These are phyloP conservation scores for Phyto melanocephala DNA, from an alignment of 2,888 invertebrate genomes.

Conservation along the genomic window DNA sequence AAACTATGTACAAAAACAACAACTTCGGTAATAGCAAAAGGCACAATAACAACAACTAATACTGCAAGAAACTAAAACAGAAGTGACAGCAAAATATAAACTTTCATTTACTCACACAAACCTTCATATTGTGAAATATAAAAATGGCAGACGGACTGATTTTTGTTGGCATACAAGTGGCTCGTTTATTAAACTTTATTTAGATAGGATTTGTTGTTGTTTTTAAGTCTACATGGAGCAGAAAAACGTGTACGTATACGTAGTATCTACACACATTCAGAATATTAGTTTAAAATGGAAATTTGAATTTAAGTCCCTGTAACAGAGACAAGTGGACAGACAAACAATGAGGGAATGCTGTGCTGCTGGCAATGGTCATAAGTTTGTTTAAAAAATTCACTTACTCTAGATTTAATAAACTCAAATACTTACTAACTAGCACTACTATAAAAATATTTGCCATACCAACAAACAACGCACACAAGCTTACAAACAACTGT, in stretches of 20 bases:
- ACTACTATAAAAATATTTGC: background rate
- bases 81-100: conserved; percentile 52
- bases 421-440: conserved; percentile 4
- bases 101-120: conserved; percentile 29
- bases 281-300: background rate
- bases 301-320: conserved; percentile 29
- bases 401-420: conserved; percentile 48
- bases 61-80: conserved; percentile 36
- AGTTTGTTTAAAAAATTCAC: conserved; percentile 48
- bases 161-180: conserved; percentile 61
- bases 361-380: conserved; percentile 51
- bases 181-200: conserved; percentile 60
- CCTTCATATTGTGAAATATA: background rate
- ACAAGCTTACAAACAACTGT: too few species aligned
- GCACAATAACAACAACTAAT: background rate
- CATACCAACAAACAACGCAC: background rate
- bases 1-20: background rate
- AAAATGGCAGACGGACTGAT: background rate
- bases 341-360: background rate
- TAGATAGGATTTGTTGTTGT: conserved; percentile 18
- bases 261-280: background rate
- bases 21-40: background rate
- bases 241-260: background rate
- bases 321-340: background rate
- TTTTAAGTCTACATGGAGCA: too few species aligned